Evolutionary conservation across 2,113 vertebrate species (phyloP).

Genomic region (Tapirus terrestris): DNA sequence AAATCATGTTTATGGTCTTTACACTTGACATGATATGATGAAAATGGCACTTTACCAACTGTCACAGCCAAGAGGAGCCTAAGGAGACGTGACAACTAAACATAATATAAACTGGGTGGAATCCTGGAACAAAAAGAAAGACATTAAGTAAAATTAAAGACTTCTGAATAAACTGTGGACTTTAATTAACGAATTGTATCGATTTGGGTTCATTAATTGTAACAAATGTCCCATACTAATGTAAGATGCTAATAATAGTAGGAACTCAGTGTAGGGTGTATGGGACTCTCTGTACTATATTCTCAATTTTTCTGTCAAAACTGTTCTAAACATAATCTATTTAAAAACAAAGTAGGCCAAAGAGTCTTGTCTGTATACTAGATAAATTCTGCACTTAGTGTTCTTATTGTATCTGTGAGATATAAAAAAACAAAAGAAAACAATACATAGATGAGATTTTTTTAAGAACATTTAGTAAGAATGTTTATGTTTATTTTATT

Average conservation of each 20-base stretch:
- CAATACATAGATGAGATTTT: neutral
- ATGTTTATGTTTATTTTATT: neutral
- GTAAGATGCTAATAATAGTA: neutral
- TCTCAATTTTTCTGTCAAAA: neutral
- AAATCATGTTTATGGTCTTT: neutral
- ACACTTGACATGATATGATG: neutral
- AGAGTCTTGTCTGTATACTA: neutral
- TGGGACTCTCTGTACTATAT: neutral
- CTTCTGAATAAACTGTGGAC: neutral
- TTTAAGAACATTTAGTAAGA: neutral
- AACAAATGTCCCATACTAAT: neutral
- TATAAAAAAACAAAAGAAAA: neutral
- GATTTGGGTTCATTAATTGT: neutral
- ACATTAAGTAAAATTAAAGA: neutral
- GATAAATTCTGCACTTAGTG: neutral
- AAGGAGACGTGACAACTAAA: neutral
- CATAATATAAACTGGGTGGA: neutral
- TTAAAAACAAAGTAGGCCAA: neutral
- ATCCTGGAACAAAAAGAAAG: neutral
- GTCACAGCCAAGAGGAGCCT: neutral
- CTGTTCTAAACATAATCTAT: neutral
- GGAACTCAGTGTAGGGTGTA: neutral
- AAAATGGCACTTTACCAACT: neutral
- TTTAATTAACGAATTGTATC: neutral
- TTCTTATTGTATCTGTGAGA: neutral